Conservation (phyloP, 2,888 invertebrate species). For the Rhamnusium bicolor region DNA sequence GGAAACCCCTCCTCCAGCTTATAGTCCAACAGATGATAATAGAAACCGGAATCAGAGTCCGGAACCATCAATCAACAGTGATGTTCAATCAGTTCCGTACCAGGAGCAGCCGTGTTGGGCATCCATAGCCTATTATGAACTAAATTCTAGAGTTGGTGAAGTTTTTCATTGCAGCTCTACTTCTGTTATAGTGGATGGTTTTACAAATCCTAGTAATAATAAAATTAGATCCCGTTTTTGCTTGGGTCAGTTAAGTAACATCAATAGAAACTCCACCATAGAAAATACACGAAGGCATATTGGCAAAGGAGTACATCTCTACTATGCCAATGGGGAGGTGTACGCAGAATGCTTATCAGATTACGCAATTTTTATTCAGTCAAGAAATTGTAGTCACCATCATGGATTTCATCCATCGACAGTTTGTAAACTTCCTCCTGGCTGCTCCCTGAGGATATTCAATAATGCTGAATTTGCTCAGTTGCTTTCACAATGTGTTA, state of each 20-base stretch:
- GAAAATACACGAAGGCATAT: constrained; percentile 98
- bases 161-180: constrained; percentile 92
- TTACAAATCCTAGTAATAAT: constrained; percentile 96
- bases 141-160: constrained; percentile 97
- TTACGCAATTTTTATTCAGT: constrained; percentile 97
- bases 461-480: constrained; percentile 97
- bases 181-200: constrained; percentile 96
- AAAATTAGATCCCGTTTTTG: constrained; percentile 88
- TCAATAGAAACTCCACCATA: constrained; percentile 97
- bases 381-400: constrained; percentile 96
- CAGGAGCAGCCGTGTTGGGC: constrained; percentile 97
- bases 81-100: constrained; percentile 88
- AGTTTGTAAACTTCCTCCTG: constrained; percentile 96
- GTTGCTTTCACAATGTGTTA: constrained; percentile 91
- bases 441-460: constrained; percentile 97
- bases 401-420: constrained; percentile 98
- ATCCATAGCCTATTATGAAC: constrained; percentile 96
- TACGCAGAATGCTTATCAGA: constrained; percentile 97
- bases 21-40: constrained; percentile 84
- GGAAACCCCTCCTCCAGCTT: constrained; percentile 92
- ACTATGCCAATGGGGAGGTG: constrained; percentile 89
- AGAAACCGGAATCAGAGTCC: constrained; percentile 71
- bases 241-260: constrained; percentile 96
- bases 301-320: constrained; percentile 93
- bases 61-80: constrained; percentile 66